Evolutionary conservation across 23 tunicate species (phyloP), one percentile per base, ranked within the genome.

Genomic region (Halocynthia aurantium): DNA sequence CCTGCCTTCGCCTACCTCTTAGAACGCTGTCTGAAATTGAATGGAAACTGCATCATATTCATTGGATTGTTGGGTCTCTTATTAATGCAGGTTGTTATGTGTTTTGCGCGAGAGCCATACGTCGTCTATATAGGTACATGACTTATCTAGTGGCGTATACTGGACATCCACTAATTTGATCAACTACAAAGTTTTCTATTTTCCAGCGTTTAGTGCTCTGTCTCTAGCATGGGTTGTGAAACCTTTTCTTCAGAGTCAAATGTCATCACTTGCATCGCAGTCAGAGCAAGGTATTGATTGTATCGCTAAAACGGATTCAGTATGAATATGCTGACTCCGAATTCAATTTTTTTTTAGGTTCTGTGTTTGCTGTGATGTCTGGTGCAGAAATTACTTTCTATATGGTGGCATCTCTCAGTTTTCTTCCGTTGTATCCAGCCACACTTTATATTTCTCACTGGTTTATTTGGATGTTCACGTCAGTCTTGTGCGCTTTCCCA

Each of bases 281-380:
- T 57, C 67, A 12, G 95, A 88, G 60, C 95, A 88, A 62, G 95
- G 95, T 88, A 52, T 9, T n/a, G n/a, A n/a, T n/a, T 31, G 44
- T 31, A 31, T 31, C 4, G 44, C 44, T 31, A 31, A 31, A 31
- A 31, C 44, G 4, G 44, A 4, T 31, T 31, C 44, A 31, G 44
- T 31, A 31, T 31, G 44, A 31, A 31, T 31, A 31, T 31, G 44
- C 44, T 31, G 44, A 31, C 44, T 4, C 4, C 44, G 44, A 31
- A 31, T 31, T 31, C 44, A 0, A 31, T 31, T 31, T 31, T 31
- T 31, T n/a, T 55, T 52, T 0, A 91, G 97, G 97, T 10, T 81
- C 91, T 15, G 90, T 86, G 19, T 91, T 91, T 70, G 90, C 97
- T 40, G 18, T 91, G 57, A 64, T 85, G 10, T 91, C 97, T 0